A percentile compares a stretch with the other conserved stretches of the same genome.
These are phyloP conservation scores for Genyomyrus donnyi DNA, from an alignment of 2,113 vertebrate genomes.

Conservation along the genomic window DNA sequence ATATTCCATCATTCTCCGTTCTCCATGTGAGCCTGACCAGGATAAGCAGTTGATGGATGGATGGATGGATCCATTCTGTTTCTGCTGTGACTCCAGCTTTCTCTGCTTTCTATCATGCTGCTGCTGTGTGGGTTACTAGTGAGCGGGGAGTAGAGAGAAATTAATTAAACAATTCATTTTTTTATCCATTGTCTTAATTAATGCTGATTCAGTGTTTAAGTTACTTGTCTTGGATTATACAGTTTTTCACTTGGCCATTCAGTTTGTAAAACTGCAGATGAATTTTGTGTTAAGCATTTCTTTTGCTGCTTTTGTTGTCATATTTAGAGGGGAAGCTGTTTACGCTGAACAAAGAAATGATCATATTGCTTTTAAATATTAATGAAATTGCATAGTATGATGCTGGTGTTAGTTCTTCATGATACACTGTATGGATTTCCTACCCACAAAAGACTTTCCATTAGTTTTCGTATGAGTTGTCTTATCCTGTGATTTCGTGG, in stretches of 20 bases:
- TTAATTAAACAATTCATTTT: too few relatives aligned
- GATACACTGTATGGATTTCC: background rate
- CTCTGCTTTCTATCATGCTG: background rate
- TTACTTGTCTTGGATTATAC: conserved; percentile 14
- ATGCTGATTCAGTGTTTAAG: background rate
- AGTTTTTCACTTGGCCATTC: conserved; percentile 34
- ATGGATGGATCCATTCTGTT: background rate
- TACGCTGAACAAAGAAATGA: conserved; percentile 54
- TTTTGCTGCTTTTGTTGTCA: conserved; percentile 56
- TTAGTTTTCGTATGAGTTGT: background rate
- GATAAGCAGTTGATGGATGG: background rate
- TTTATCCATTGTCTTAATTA: background rate
- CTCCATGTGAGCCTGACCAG: background rate
- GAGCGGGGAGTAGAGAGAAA: background rate
- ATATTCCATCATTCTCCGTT: background rate
- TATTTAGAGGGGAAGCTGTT: conserved; percentile 58
- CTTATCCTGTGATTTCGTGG: background rate
- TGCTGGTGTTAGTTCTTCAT: background rate
- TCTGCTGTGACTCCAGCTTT: background rate
- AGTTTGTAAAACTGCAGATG: conserved; percentile 38
- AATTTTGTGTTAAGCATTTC: conserved; percentile 60
- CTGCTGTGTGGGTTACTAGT: background rate
- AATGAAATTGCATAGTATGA: conserved; percentile 29
- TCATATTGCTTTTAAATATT: conserved; percentile 19
- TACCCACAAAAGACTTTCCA: background rate